A percentile compares a stretch with the other conserved stretches of the same genome.
phyloP scores from a whole-genome alignment of 2,797 vertebrate species.

The Molossus alvarezi region DNA sequence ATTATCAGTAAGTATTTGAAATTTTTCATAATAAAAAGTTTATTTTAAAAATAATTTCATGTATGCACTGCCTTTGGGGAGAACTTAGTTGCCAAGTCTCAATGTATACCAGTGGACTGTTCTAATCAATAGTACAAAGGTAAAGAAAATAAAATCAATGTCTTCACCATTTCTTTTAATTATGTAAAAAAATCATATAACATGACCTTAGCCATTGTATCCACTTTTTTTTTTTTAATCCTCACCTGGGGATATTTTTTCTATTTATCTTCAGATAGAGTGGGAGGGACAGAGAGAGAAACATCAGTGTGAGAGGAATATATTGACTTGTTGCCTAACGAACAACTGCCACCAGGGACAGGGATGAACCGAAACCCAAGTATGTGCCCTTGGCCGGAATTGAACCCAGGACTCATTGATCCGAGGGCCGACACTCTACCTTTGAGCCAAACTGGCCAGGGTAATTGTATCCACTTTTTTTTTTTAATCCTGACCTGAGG shows the following conservation, averaged over 20 bases:
- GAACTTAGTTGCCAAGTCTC: background rate
- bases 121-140: slow-evolving; percentile 11
- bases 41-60: slow-evolving; percentile 45
- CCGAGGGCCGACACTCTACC: no score
- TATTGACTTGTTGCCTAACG: no score
- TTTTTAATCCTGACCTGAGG: no score
- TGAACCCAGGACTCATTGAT: no score
- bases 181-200: background rate
- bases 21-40: slow-evolving; percentile 48
- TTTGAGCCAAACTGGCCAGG: no score
- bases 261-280: no score
- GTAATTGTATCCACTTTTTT: background rate
- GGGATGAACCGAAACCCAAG: no score
- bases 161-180: background rate
- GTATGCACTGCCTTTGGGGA: background rate
- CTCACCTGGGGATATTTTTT: no score
- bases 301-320: no score
- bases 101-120: background rate
- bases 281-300: no score
- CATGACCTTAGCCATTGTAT: background rate
- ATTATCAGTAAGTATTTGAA: slow-evolving; percentile 10
- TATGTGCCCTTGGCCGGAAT: no score
- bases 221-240: background rate
- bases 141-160: slow-evolving; percentile 39
- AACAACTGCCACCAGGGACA: no score